Evolutionary conservation across 2,797 vertebrate genomes (phyloP).

Genomic region (Hippoglossus hippoglossus): DNA sequence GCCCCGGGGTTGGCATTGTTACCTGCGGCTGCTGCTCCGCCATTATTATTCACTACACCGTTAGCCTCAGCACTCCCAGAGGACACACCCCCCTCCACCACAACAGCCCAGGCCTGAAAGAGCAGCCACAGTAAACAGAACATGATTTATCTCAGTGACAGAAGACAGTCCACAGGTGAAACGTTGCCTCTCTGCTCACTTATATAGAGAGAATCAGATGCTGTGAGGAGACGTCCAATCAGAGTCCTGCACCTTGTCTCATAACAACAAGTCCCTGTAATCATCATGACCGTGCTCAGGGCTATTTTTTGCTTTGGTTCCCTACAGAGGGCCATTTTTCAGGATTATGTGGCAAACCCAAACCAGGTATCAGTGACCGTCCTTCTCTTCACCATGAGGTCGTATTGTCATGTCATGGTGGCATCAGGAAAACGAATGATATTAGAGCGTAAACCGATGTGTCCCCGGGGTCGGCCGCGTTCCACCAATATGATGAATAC

Average conservation of each 20-base stretch:
- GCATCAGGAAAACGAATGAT: constrained; percentile 7
- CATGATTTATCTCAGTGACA: constrained; percentile 64
- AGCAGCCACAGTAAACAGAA: constrained; percentile 72
- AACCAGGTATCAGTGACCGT: constrained; percentile 60
- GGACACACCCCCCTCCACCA: constrained; percentile 69
- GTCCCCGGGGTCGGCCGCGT: background rate
- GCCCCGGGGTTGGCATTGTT: constrained; percentile 58
- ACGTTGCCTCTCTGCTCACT: constrained; percentile 32
- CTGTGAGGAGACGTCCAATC: constrained; percentile 69
- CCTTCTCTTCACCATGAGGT: constrained; percentile 43
- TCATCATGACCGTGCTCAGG: constrained; percentile 61
- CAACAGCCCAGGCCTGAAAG: constrained; percentile 58
- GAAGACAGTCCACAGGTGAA: constrained; percentile 38
- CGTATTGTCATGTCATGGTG: constrained; percentile 31
- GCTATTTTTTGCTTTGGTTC: constrained; percentile 72
- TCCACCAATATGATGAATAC: no score
- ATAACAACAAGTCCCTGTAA: constrained; percentile 66
- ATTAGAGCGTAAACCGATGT: constrained; percentile 23
- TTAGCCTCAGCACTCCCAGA: constrained; percentile 78
- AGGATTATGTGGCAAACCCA: constrained; percentile 67
- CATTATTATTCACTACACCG: constrained; percentile 60
- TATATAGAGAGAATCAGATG: constrained; percentile 63
- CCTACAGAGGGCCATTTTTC: constrained; percentile 57
- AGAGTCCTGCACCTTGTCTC: constrained; percentile 53
- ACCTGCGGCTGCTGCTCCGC: constrained; percentile 58